Conservation (phyloP, 1,140 invertebrate genomes). For the Hypsibius dujardini region DNA sequence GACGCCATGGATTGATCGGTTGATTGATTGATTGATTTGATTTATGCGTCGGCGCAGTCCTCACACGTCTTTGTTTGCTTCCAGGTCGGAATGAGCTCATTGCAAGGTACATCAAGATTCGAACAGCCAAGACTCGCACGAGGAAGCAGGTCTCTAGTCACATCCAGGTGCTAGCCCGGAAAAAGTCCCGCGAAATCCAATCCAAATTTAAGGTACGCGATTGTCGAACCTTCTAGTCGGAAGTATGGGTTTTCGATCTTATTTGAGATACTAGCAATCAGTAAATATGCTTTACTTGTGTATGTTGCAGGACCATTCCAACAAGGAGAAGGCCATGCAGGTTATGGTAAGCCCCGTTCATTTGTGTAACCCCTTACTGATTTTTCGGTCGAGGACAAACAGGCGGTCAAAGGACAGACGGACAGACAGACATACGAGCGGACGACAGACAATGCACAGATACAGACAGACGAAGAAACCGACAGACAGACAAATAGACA, state of each 20-base stretch:
- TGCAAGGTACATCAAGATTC: conserved; percentile 93
- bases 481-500: too few relatives aligned
- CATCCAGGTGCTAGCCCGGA: conserved; percentile 48
- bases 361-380: too few relatives aligned
- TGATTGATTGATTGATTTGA: too few relatives aligned
- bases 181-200: conserved; percentile 51
- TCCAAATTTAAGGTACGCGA: conserved; percentile 78
- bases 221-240: conserved; percentile 20
- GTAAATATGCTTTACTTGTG: conserved; percentile 23
- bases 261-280: too few relatives aligned
- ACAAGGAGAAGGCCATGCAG: conserved; percentile 88
- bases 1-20: too few relatives aligned
- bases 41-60: too few relatives aligned
- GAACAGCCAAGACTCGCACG: conserved; percentile 95
- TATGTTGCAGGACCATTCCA: conserved; percentile 65
- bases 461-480: too few relatives aligned
- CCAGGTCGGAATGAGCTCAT: conserved; percentile 96
- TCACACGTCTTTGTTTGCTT: conserved; percentile 35
- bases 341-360: conserved; percentile 80
- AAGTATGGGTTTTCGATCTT: conserved; percentile 26
- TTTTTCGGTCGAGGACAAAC: too few relatives aligned
- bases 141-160: conserved; percentile 98
- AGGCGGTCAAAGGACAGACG: too few relatives aligned
- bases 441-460: too few relatives aligned
- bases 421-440: too few relatives aligned